Evolutionary conservation across 2,113 vertebrate species (phyloP).

Genomic region (Actenoides hombroni): DNA sequence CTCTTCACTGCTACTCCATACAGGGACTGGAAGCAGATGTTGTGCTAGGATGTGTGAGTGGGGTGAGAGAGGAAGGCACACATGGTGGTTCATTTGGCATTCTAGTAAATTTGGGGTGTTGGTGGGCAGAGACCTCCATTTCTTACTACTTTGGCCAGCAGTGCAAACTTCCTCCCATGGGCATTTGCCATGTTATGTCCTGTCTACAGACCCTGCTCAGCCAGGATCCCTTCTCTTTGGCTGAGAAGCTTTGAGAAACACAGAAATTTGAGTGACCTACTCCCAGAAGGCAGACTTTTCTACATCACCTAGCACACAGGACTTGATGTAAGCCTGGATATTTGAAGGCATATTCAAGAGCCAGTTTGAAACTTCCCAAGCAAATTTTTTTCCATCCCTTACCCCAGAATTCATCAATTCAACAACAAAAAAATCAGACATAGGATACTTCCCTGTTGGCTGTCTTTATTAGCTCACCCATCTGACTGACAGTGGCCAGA

Average conservation of each 20-base stretch:
- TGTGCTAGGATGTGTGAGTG: rapidly evolving
- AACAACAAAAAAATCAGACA: not conserved
- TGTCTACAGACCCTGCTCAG: not conserved
- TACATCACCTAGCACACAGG: not conserved
- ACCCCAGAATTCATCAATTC: not conserved
- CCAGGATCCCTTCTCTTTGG: not conserved
- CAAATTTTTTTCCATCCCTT: not conserved
- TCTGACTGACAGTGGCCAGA: not conserved
- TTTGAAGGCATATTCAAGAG: not conserved
- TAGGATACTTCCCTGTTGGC: not conserved
- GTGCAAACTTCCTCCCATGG: not conserved
- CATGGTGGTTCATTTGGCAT: not conserved
- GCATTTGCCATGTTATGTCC: not conserved
- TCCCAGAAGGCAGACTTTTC: not conserved
- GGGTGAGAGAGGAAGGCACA: not conserved
- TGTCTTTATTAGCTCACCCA: not conserved
- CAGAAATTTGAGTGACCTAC: not conserved
- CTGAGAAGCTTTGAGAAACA: not conserved
- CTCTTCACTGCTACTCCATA: not conserved
- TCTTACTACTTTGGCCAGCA: not conserved
- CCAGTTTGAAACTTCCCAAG: not conserved
- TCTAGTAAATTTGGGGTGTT: not conserved
- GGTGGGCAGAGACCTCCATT: not conserved
- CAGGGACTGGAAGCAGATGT: not conserved
- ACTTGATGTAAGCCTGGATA: not conserved